phyloP scores from a whole-genome alignment of 2,113 vertebrate species.

The Rhinichthys klamathensis region DNA sequence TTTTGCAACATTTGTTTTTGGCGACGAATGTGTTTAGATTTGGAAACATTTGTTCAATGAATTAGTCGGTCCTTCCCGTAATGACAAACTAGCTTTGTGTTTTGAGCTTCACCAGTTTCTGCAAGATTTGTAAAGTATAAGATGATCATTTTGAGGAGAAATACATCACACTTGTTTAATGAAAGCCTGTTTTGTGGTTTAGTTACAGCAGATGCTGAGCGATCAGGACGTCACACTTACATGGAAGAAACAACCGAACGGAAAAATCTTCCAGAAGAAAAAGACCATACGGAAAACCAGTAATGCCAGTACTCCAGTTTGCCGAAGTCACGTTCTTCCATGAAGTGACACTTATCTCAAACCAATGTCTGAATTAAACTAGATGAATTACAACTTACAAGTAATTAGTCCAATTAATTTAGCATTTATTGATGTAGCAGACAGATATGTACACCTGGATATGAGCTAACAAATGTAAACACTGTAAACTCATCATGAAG shows the following conservation, averaged over 20 bases:
- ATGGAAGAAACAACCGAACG: slow-evolving; percentile 1
- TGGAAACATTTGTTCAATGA: no score
- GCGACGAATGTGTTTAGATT: no score
- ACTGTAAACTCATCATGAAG: neutral
- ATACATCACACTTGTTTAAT: neutral
- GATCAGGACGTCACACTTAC: neutral
- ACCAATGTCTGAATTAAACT: neutral
- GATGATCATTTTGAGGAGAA: neutral
- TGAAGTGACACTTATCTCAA: neutral
- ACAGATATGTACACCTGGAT: neutral
- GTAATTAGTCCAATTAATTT: no score
- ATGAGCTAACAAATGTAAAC: neutral
- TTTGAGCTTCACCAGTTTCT: neutral
- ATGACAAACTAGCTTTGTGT: neutral
- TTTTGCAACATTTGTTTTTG: no score
- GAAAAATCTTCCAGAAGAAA: slow-evolving; percentile 14
- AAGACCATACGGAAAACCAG: accelerated
- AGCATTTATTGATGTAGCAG: neutral
- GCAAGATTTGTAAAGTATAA: neutral
- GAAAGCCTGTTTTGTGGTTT: neutral
- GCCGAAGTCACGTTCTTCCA: no score
- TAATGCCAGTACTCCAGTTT: neutral
- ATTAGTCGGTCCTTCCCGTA: neutral
- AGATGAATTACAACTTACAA: neutral
- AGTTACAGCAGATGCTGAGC: slow-evolving; percentile 6